Conservation (phyloP, 2,888 invertebrate genomes). For the Parelbella ahira region DNA sequence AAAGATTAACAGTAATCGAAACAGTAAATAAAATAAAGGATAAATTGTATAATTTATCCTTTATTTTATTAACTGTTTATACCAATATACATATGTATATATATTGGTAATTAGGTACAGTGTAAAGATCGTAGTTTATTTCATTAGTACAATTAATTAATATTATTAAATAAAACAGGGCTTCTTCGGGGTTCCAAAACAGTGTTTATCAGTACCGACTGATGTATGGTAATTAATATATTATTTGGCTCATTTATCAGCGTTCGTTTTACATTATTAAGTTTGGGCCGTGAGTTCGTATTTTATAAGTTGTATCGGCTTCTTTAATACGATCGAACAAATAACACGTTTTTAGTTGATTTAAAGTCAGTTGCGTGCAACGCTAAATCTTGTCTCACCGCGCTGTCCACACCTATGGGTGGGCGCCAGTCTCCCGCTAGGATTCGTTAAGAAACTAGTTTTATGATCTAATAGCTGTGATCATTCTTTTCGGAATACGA, state of each 20-base stretch:
- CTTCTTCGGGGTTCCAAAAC: slow-evolving; percentile 7
- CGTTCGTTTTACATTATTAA: slow-evolving; percentile 13
- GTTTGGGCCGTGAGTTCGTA: slow-evolving; percentile 3
- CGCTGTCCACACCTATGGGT: slow-evolving; percentile 66
- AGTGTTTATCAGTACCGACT: slow-evolving; percentile 24
- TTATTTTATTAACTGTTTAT: no score
- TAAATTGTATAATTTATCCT: no score
- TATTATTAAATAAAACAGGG: slow-evolving; percentile 11
- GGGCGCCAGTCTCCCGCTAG: slow-evolving; percentile 51
- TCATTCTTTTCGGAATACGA: slow-evolving; percentile 36
- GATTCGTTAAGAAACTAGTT: slow-evolving; percentile 47
- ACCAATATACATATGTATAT: no score
- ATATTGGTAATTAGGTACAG: no score
- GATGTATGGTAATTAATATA: slow-evolving; percentile 19
- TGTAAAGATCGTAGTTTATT: no score
- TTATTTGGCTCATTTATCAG: slow-evolving; percentile 24
- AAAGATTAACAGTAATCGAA: no score
- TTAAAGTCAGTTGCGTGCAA: slow-evolving; percentile 40
- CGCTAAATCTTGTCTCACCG: slow-evolving; percentile 33
- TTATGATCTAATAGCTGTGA: slow-evolving; percentile 44
- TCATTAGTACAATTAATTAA: slow-evolving; percentile 19
- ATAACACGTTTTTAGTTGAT: slow-evolving; percentile 58
- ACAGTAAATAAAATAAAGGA: no score
- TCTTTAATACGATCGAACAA: slow-evolving; percentile 51
- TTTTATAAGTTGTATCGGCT: slow-evolving; percentile 27